Conservation (phyloP, 2,888 invertebrate genomes). For the Apodemia mormo region DNA sequence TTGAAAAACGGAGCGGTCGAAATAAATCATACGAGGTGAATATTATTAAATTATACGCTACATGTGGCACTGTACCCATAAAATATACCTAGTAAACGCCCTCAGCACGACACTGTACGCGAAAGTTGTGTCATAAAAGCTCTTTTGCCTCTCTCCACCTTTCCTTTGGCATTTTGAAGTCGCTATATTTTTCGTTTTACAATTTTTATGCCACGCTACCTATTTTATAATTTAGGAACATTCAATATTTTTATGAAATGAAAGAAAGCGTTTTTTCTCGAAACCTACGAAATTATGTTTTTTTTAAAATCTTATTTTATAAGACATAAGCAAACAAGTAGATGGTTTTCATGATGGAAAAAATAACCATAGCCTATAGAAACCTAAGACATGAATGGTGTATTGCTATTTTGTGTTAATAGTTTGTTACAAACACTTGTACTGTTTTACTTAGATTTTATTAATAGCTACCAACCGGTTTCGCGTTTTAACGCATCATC, state of each 20-base stretch:
- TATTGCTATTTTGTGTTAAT: too few relatives aligned
- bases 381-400: too few relatives aligned
- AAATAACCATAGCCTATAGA: too few relatives aligned
- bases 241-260: slow-evolving; percentile 9
- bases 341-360: too few relatives aligned
- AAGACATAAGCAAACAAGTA: too few relatives aligned
- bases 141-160: slow-evolving; percentile 69
- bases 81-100: slow-evolving; percentile 59
- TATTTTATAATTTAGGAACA: slow-evolving; percentile 37
- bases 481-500: too few relatives aligned
- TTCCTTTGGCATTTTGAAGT: slow-evolving; percentile 68
- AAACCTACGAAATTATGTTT: too few relatives aligned
- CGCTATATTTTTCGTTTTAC: slow-evolving; percentile 42
- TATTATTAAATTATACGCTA: slow-evolving; percentile 38
- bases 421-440: too few relatives aligned
- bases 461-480: too few relatives aligned
- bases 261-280: not conserved
- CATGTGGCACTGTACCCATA: slow-evolving; percentile 43
- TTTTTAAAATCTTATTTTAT: too few relatives aligned
- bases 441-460: too few relatives aligned
- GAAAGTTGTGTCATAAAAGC: slow-evolving; percentile 74
- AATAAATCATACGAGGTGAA: not conserved
- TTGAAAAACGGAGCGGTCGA: too few relatives aligned
- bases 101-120: slow-evolving; percentile 63
- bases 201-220: slow-evolving; percentile 42